Base-by-base conservation (phyloP, 2,797 vertebrate genomes). In the Enteromius treurensis region DNA sequence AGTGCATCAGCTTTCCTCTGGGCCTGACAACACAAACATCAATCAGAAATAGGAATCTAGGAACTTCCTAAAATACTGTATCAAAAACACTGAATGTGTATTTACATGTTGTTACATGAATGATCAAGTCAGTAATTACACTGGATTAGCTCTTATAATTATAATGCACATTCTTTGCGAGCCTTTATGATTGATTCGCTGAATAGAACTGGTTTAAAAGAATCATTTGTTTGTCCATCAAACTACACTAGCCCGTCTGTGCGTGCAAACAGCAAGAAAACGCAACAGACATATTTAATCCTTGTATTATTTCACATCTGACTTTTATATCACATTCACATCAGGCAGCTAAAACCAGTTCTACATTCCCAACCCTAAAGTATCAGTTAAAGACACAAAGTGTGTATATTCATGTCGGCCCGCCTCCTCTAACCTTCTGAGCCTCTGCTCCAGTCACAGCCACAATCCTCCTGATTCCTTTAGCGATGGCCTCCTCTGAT, bases 401-500 rank as follows among this genome's bases (percentile, higher is more conserved):
- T 69, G 26, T 32, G n/a, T 19, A 55, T 74, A 64, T 60, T 79
- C n/a, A 65, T 68, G 23, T n/a, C 37, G 55, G 68, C 15, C 65
- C 32, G 1, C 5, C 26, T 55, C 69, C 17, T 17, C 93, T 91
- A 67, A 98, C 98, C 97, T 99, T 99, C 88, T 97, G 96, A 34
- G 98, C 98, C 89, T 99, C 98, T 0, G 93, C 79, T 74, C 97
- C 97, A 0, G 98, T 99, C 91, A 99, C 95, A 0, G 97, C 97
- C 51, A 99, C 97, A 75, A 99, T 98, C 88, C 98, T 96, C 75
- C 98, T 96, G 92, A 99, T 97, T 86, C 98, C 98, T 91, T 99
- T 99, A 86, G 98, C 98, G 87, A 99, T 98, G 58, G 98, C 98
- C 93, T 99, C 98, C 90, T 99, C 98, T 0, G 96, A 97, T 87